Evolutionary conservation across 2,113 vertebrate species (phyloP).

Genomic region (Mixornis gularis): DNA sequence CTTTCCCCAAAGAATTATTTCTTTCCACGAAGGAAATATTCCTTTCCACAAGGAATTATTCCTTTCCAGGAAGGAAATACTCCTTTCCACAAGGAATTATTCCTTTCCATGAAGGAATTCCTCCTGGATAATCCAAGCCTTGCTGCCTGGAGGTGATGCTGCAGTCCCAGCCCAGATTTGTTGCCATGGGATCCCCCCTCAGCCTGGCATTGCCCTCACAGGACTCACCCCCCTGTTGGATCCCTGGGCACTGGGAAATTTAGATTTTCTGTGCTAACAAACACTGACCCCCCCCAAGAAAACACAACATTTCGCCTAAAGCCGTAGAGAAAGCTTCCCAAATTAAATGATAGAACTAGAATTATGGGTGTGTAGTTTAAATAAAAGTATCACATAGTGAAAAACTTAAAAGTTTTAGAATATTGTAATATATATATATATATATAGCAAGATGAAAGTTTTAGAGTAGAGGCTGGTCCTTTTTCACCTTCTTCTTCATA

Average conservation of each 20-base stretch:
- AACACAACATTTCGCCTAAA: not conserved
- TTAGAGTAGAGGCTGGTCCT: not conserved
- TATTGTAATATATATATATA: not conserved
- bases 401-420: not conserved
- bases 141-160: not conserved
- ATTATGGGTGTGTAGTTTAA: not conserved
- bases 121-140: rapidly evolving
- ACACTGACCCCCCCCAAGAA: not conserved
- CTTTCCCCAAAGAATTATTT: no score
- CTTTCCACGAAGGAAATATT: no score
- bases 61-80: no score
- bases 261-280: not conserved
- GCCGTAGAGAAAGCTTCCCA: not conserved
- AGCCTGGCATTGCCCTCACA: not conserved
- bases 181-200: not conserved
- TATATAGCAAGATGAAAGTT: not conserved
- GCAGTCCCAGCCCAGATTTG: not conserved
- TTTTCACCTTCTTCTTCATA: not conserved
- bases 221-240: not conserved
- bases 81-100: no score
- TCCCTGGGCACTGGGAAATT: not conserved
- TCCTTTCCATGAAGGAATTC: not conserved
- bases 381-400: not conserved
- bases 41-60: no score
- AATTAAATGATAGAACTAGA: not conserved